These are phyloP conservation scores for Stenurella melanura DNA, from an alignment of 2,888 invertebrate species.

Conservation along the genomic window DNA sequence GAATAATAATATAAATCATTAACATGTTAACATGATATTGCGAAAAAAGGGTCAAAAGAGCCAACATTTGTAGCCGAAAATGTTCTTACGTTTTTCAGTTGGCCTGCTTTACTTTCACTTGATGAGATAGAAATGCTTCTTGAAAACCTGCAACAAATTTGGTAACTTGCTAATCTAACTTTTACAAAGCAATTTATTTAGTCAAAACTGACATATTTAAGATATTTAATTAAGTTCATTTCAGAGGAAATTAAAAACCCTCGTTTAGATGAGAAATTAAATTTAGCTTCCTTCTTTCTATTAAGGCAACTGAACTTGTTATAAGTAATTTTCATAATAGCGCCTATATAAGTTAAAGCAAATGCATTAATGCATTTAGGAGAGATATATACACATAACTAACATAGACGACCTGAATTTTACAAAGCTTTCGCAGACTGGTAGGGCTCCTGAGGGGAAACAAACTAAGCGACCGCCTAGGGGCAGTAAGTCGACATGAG, in stretches of 20 bases:
- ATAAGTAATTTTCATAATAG: background rate
- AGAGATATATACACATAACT: background rate
- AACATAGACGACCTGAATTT: slow-evolving; percentile 2
- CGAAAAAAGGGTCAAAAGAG: too few relatives aligned
- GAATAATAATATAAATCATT: too few relatives aligned
- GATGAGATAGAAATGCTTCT: too few relatives aligned
- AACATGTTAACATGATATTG: too few relatives aligned
- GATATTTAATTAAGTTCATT: background rate
- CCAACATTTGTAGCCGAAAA: too few relatives aligned
- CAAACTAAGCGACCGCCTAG: slow-evolving; percentile 1
- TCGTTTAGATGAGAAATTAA: background rate
- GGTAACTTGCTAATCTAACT: too few relatives aligned
- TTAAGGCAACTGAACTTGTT: background rate
- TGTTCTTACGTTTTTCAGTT: too few relatives aligned
- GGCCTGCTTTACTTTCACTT: too few relatives aligned
- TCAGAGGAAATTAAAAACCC: background rate
- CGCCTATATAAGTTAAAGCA: background rate
- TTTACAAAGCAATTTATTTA: too few relatives aligned
- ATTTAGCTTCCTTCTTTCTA: background rate
- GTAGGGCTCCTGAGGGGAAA: background rate
- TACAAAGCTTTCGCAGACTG: background rate
- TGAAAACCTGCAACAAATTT: too few relatives aligned
- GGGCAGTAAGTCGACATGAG: background rate
- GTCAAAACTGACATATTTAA: background rate
- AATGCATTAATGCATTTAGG: background rate